Evolutionary conservation across 35 echinoderm and acorn worm genomes (phyloP).

Genomic region (Diadema setosum): DNA sequence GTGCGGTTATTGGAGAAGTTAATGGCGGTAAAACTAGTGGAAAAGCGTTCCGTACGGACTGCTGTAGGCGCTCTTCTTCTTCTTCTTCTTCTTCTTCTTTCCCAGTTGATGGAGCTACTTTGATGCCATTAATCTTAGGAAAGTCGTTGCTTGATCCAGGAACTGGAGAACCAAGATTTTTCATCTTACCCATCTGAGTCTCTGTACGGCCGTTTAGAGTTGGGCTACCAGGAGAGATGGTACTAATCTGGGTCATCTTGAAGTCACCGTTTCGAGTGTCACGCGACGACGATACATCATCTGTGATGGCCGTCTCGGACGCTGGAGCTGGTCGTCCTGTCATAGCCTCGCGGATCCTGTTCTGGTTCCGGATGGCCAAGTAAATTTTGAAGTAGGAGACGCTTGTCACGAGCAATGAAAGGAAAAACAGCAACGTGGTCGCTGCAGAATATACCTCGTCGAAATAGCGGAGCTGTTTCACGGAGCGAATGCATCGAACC

Average conservation of each 20-base stretch:
- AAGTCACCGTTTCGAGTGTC: not conserved
- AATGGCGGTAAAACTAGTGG: no score
- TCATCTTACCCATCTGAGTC: not conserved
- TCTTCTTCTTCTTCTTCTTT: no score
- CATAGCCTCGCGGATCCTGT: not conserved
- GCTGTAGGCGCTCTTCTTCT: no score
- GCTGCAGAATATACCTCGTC: not conserved
- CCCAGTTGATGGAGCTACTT: no score
- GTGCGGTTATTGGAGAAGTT: no score
- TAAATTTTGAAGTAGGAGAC: not conserved
- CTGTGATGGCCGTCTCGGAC: not conserved
- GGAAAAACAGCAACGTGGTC: not conserved
- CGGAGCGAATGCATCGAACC: not conserved
- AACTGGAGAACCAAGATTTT: not conserved
- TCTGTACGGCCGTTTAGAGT: not conserved
- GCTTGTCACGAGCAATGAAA: not conserved
- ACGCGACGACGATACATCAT: not conserved
- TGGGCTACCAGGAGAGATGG: no score
- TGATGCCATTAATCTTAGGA: not conserved
- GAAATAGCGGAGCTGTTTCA: not conserved
- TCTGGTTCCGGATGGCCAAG: not conserved
- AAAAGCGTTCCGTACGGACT: no score
- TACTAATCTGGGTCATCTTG: no score
- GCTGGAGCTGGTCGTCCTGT: not conserved
- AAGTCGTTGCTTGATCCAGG: not conserved